These are phyloP conservation scores for Loris lydekkerianus DNA, from an alignment of 2,797 vertebrate species.

Conservation along the genomic window DNA sequence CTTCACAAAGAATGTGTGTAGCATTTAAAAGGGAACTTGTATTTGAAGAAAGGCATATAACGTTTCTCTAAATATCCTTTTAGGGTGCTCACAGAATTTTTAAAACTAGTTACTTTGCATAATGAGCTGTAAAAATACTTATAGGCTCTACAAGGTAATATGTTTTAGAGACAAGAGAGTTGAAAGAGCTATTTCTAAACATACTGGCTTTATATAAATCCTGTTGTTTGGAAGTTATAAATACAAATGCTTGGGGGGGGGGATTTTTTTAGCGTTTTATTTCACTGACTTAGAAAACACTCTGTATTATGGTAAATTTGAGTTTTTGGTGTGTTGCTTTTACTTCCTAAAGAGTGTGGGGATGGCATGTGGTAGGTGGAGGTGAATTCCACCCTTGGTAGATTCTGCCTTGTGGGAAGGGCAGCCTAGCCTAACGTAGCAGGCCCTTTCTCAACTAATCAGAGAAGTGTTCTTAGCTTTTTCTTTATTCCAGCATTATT, in stretches of 20 bases:
- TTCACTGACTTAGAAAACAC: conserved; percentile 12
- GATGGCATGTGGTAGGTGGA: fast-evolving
- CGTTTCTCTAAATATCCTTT: conserved; percentile 65
- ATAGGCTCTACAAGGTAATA: conserved; percentile 32
- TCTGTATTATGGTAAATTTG: not conserved
- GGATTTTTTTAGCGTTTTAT: not conserved
- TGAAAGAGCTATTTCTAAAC: conserved; percentile 61
- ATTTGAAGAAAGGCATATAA: conserved; percentile 49
- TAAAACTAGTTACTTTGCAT: conserved; percentile 70
- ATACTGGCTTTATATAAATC: conserved; percentile 48
- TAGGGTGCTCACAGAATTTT: conserved; percentile 66
- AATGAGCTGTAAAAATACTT: conserved; percentile 68
- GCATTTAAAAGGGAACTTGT: conserved; percentile 60
- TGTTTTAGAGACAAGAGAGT: conserved; percentile 50
- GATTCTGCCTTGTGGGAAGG: not conserved
- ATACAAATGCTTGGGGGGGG: conserved; percentile 44
- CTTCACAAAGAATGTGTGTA: conserved; percentile 28
- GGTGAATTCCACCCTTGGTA: not conserved
- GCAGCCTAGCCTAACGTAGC: not conserved
- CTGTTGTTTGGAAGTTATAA: conserved; percentile 49
- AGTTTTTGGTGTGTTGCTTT: not conserved
- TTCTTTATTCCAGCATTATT: conserved; percentile 2
- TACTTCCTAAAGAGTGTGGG: not conserved
- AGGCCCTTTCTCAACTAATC: not conserved
- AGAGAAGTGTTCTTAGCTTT: not conserved